phyloP scores from a whole-genome alignment of 2,888 invertebrate genomes.

The Aspidiotus rigidus region DNA sequence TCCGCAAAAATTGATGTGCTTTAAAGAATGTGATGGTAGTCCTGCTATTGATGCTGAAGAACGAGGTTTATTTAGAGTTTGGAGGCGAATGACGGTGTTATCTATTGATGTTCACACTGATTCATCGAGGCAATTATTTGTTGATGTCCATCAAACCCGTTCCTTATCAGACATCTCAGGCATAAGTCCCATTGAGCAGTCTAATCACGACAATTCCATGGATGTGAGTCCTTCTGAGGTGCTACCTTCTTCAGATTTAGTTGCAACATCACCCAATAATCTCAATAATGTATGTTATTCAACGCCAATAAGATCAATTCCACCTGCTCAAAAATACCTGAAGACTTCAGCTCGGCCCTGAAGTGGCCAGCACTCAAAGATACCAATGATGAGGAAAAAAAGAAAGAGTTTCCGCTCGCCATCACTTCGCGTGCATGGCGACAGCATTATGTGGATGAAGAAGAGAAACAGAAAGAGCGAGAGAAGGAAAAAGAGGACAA shows the following conservation, averaged over 20 bases:
- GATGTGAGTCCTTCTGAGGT: background rate
- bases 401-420: too few species aligned
- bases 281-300: too few species aligned
- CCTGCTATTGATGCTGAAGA: background rate
- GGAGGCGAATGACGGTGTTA: background rate
- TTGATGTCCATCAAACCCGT: background rate
- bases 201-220: background rate
- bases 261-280: too few species aligned
- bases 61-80: background rate
- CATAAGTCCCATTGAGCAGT: background rate
- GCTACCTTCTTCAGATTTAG: background rate
- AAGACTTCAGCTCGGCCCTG: too few species aligned
- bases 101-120: background rate
- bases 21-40: background rate
- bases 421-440: too few species aligned
- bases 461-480: too few species aligned
- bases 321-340: background rate
- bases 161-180: background rate
- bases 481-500: too few species aligned
- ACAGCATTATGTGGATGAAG: too few species aligned
- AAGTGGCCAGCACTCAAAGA: too few species aligned
- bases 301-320: background rate
- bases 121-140: background rate
- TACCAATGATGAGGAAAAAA: too few species aligned
- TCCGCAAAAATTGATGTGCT: background rate